Base-by-base conservation (phyloP, 2,888 invertebrate species). In the Cyaniris semiargus region DNA sequence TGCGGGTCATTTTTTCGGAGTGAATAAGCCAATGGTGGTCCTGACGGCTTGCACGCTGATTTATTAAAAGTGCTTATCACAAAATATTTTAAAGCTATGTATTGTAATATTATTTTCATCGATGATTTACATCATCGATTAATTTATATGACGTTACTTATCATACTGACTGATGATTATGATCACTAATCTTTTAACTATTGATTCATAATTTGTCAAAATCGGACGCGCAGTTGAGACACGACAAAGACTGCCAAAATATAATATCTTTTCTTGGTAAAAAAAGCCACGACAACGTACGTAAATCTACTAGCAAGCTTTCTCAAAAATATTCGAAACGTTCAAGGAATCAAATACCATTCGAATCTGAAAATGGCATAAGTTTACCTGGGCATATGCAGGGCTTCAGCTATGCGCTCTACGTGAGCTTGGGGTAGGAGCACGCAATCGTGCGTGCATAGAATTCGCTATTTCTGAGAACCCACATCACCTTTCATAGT, bases 1-100 rank as follows among this genome's bases (percentile, higher is more conserved):
- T 31, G 27, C 31, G 18, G 56, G n/a, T 23, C n/a, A 53, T 75
- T n/a, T 23, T 53, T 53, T 75, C 70, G 77, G 74, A 78, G 75
- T 53, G 76, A 66, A 44, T 44, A 44, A 66, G 66, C 66, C 66
- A 31, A 66, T 66, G 66, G 66, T 66, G 6, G 66, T 66, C 27
- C 31, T 66, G 66, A 66, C 66, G 66, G 27, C 66, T 27, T 18
- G 66, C 15, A 27, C 66, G 27, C 13, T 27, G 60, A 66, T 66
- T 66, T 66, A 66, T 66, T 66, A 27, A 66, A 66, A 66, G 66
- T 18, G 60, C 4, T 60, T n/a, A 31, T 31, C 27, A 31, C 31
- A 66, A 66, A 66, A 27, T 66, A 31, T 66, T 66, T 66, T 27
- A 66, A 66, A 58, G 58, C n/a, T n/a, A 7, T 6, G 8, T 58